Evolutionary conservation across 2,797 vertebrate species (phyloP), one percentile per base, ranked within the genome.

Genomic region (Danio kyathit): DNA sequence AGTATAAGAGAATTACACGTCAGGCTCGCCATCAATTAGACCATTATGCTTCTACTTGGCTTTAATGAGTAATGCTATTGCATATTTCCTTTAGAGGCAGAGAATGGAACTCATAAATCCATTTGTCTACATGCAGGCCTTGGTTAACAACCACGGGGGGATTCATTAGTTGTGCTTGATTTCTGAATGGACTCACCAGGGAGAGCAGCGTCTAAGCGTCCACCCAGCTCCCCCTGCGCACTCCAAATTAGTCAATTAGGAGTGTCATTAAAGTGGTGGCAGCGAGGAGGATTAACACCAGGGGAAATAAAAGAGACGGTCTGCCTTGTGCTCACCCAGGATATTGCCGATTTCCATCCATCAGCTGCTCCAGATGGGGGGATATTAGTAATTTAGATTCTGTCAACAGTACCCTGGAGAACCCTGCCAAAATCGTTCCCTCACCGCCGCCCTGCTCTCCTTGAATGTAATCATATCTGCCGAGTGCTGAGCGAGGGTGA

Each of bases 351-450:
- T 88, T 86, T 87, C 83, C 81, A 85, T 87, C 84, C 80, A 78
- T 87, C 83, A 86, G 82, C 86, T 74, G 83, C 86, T 84, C 80
- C 87, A 87, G 82, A 88, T 83, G 85, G 84, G 83, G 83, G 73
- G 84, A 85, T 81, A 79, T 84, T 87, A 81, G 82, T 87, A 86
- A 89, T 88, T 88, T 84, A 84, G 85, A 89, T 87, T 89, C 85
- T 87, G 84, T 89, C 88, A 88, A 86, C 82, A 84, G 80, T 84
- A 82, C 84, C 83, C 82, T 74, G 56, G 86, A 86, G 83, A 82
- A 87, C 63, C 72, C 77, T 87, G 87, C 86, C 87, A 88, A 85
- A 88, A 86, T 61, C 69, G 72, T 83, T 84, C 84, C 86, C 81
- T 85, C 79, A 75, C 81, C 74, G 74, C 79, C 67, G 54, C 82